Percentiles rank a stretch among this genome's conserved stretches.
Conservation (phyloP, 2,888 invertebrate species). For the Drosophila fungiperda region DNA sequence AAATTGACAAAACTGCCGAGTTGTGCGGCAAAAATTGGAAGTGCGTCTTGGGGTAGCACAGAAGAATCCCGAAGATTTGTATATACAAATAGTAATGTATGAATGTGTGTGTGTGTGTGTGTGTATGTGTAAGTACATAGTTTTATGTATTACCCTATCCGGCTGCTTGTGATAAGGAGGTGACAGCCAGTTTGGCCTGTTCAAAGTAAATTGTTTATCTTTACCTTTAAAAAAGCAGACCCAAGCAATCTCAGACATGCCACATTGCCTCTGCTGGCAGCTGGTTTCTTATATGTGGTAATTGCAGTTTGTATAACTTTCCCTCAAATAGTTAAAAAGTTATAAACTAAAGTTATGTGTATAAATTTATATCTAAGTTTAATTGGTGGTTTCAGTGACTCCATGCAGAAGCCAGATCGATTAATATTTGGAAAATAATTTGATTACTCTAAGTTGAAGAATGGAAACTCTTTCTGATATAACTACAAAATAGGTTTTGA, state of each 20-base stretch:
- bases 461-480: background rate
- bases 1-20: slow-evolving; percentile 25
- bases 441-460: background rate
- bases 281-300: slow-evolving; percentile 17
- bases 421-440: background rate
- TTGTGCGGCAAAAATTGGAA: slow-evolving; percentile 16
- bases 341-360: background rate
- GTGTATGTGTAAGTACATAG: background rate
- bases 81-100: background rate
- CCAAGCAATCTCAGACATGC: slow-evolving; percentile 23
- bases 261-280: slow-evolving; percentile 22
- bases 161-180: slow-evolving; percentile 42
- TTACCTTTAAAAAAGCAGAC: slow-evolving; percentile 16
- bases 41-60: slow-evolving; percentile 8
- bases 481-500: background rate
- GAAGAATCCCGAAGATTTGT: background rate
- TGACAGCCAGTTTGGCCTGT: slow-evolving; percentile 18
- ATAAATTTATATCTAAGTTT: background rate
- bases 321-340: background rate
- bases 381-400: too few relatives aligned
- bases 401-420: background rate
- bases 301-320: slow-evolving; percentile 13
- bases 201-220: slow-evolving; percentile 39
- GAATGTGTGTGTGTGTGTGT: background rate
- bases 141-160: background rate